phyloP scores from a whole-genome alignment of 2,113 vertebrate species.

The Hydrolagus affinis region DNA sequence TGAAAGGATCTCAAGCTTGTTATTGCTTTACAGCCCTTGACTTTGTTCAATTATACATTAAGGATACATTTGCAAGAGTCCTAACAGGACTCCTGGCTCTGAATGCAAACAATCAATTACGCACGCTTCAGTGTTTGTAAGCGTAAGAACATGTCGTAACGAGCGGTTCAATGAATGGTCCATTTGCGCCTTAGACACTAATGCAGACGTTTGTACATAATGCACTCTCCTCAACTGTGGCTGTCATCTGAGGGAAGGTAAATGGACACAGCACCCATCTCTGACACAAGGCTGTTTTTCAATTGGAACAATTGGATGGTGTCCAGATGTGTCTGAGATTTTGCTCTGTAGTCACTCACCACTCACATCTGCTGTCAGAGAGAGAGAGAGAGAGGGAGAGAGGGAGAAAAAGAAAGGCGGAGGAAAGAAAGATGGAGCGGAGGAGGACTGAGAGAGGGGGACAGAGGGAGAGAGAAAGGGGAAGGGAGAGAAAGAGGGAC shows the following conservation, averaged over 20 bases:
- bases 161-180: neutral
- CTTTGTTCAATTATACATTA: slow-evolving; percentile 1
- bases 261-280: neutral
- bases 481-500: too few relatives aligned
- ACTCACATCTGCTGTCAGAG: neutral
- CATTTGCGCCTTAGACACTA: neutral
- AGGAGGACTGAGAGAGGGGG: neutral
- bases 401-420: neutral
- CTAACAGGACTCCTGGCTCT: neutral
- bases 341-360: too few relatives aligned
- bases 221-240: neutral
- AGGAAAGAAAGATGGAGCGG: neutral
- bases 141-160: neutral
- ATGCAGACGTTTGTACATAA: neutral
- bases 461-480: neutral
- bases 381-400: neutral
- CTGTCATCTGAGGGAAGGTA: too few relatives aligned
- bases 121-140: neutral
- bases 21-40: neutral
- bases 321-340: too few relatives aligned
- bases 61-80: neutral
- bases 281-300: too few relatives aligned
- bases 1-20: neutral
- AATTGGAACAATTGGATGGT: too few relatives aligned
- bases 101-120: slow-evolving; percentile 20